These are phyloP conservation scores for Rhinophrynus dorsalis DNA, from an alignment of 2,797 vertebrate genomes.

Conservation along the genomic window DNA sequence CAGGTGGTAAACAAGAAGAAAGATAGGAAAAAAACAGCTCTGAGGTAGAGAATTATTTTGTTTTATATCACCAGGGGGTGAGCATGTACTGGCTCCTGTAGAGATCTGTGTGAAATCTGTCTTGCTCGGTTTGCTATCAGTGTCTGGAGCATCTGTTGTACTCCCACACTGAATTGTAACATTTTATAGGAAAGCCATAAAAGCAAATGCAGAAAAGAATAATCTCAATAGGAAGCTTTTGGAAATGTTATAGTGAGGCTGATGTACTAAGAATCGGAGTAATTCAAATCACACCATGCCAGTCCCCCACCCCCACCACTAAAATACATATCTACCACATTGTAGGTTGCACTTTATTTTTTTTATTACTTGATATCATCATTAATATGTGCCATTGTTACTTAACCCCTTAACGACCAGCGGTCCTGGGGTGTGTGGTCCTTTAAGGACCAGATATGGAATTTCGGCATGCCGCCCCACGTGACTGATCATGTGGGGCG, in stretches of 20 bases:
- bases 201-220: not conserved
- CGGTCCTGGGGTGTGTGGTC: too few species aligned
- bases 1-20: not conserved
- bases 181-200: not conserved
- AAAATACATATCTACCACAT: too few species aligned
- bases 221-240: not conserved
- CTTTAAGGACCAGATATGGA: too few species aligned
- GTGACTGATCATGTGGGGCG: too few species aligned
- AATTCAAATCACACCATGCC: too few species aligned
- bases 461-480: too few species aligned
- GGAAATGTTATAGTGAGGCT: not conserved
- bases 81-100: not conserved
- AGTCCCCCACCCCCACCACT: too few species aligned
- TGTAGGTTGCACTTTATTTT: too few species aligned
- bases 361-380: too few species aligned
- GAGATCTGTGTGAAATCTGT: not conserved
- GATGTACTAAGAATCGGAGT: too few species aligned
- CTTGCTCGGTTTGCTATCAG: constrained; percentile 1
- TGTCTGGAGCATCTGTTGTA: not conserved
- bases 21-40: not conserved
- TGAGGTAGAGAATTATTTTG: not conserved
- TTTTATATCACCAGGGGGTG: constrained; percentile 1
- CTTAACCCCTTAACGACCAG: too few species aligned
- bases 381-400: too few species aligned
- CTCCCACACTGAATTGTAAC: not conserved